A percentile compares a stretch with the other conserved stretches of the same genome.
phyloP scores from a whole-genome alignment of 1,140 invertebrate genomes.

The Melipona quadrifasciata region DNA sequence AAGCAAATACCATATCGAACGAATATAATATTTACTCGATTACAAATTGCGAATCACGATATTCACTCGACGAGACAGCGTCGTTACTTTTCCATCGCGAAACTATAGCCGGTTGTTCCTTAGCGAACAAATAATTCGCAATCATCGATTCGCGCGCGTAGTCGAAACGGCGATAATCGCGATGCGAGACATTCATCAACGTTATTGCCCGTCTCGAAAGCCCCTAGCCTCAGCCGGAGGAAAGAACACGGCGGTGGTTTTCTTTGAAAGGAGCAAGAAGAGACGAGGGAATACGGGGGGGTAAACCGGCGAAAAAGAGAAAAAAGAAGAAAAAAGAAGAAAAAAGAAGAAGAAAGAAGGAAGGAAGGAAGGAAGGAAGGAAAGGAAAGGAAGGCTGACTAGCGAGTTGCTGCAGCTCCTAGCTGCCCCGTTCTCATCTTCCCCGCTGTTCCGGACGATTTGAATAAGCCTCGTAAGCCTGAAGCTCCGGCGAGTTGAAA shows the following conservation, averaged over 20 bases:
- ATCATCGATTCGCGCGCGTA: too few species aligned
- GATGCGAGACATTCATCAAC: not conserved
- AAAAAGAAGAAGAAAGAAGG: conserved; percentile 36
- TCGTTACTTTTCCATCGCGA: too few species aligned
- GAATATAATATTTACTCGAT: too few species aligned
- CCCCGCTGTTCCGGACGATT: conserved; percentile 54
- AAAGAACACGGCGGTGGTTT: not conserved
- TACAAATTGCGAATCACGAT: too few species aligned
- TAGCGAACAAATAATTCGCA: too few species aligned
- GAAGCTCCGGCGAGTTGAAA: conserved; percentile 66
- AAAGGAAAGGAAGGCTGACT: conserved; percentile 6
- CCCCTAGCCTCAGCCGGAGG: not conserved
- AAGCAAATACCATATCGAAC: too few species aligned
- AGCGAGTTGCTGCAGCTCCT: conserved; percentile 20
- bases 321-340: too few species aligned
- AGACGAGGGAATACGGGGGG: conserved; percentile 20
- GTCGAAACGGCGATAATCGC: not conserved
- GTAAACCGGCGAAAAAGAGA: conserved; percentile 14
- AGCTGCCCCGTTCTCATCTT: not conserved
- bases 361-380: not conserved
- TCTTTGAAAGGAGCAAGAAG: conserved; percentile 44
- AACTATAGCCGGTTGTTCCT: too few species aligned
- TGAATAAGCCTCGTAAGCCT: conserved; percentile 71
- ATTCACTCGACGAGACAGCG: too few species aligned
- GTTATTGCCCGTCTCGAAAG: not conserved